Evolutionary conservation across 2,888 invertebrate genomes (phyloP).

Genomic region (Drosophila borborema): DNA sequence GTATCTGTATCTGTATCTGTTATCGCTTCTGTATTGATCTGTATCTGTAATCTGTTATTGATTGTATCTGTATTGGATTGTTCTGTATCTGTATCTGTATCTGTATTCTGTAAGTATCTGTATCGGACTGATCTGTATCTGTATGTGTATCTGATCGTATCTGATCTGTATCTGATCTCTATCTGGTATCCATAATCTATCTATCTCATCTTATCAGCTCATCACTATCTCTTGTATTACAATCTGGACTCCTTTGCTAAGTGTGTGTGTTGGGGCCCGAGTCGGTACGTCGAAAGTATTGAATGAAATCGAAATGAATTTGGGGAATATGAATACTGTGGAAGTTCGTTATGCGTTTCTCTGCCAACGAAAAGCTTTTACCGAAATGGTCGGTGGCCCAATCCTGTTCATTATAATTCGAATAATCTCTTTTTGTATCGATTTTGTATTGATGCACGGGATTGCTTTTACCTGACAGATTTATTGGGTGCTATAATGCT

Average conservation of each 20-base stretch:
- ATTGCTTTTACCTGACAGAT: slow-evolving; percentile 69
- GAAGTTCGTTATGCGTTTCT: too few species aligned
- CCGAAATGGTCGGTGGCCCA: not conserved
- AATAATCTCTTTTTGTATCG: not conserved
- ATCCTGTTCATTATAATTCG: not conserved
- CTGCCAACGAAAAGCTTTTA: not conserved
- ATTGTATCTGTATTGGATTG: too few species aligned
- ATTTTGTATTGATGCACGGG: not conserved
- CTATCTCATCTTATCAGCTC: too few species aligned
- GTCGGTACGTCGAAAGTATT: not conserved
- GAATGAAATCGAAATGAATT: not conserved
- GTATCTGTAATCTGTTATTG: too few species aligned
- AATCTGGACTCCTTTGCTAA: not conserved
- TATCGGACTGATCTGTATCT: too few species aligned
- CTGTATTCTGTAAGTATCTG: too few species aligned
- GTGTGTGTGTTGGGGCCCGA: not conserved
- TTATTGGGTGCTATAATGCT: slow-evolving; percentile 75
- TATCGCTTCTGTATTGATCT: too few species aligned
- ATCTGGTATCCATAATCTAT: too few species aligned
- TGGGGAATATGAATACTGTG: not conserved
- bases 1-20: too few species aligned
- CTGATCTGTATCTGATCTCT: too few species aligned
- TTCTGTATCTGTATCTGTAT: too few species aligned
- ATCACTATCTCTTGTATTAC: not conserved
- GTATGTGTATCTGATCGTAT: too few species aligned